Conservation (phyloP, 1,140 invertebrate species). For the Drosophila kurseongensis region DNA sequence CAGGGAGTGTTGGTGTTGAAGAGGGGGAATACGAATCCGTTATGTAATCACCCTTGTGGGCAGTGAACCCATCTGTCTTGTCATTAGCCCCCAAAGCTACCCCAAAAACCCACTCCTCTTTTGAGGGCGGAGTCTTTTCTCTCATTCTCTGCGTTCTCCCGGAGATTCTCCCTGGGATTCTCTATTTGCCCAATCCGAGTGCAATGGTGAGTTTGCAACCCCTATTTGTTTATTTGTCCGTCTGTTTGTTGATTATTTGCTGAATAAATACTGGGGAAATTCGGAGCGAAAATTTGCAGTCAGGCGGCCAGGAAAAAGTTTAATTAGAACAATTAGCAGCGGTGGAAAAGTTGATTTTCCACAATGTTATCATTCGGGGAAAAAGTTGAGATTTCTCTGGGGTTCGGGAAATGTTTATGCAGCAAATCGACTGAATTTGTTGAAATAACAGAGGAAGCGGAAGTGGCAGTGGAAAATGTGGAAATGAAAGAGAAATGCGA, state of each 20-base stretch:
- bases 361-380: conserved; percentile 57
- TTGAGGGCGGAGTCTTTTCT: conserved; percentile 53
- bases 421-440: conserved; percentile 84
- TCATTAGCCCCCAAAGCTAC: conserved; percentile 50
- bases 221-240: conserved; percentile 32
- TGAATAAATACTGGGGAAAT: conserved; percentile 64
- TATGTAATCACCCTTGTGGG: conserved; percentile 49
- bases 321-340: conserved; percentile 72
- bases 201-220: conserved; percentile 49
- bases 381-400: conserved; percentile 46
- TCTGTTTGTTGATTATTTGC: conserved; percentile 66
- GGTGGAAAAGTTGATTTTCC: conserved; percentile 41
- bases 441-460: conserved; percentile 64
- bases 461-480: conserved; percentile 34
- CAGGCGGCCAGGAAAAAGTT: conserved; percentile 53
- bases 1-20: no score
- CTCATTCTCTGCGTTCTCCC: conserved; percentile 27
- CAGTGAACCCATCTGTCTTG: conserved; percentile 44
- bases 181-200: conserved; percentile 59
- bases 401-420: conserved; percentile 65
- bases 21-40: conserved; percentile 10
- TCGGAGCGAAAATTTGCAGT: conserved; percentile 19
- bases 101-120: conserved; percentile 17
- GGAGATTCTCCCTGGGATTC: conserved; percentile 4
- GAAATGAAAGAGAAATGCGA: conserved; percentile 45